Base-by-base conservation (phyloP, 2,113 vertebrate genomes). In the Cyanoliseus patagonus region DNA sequence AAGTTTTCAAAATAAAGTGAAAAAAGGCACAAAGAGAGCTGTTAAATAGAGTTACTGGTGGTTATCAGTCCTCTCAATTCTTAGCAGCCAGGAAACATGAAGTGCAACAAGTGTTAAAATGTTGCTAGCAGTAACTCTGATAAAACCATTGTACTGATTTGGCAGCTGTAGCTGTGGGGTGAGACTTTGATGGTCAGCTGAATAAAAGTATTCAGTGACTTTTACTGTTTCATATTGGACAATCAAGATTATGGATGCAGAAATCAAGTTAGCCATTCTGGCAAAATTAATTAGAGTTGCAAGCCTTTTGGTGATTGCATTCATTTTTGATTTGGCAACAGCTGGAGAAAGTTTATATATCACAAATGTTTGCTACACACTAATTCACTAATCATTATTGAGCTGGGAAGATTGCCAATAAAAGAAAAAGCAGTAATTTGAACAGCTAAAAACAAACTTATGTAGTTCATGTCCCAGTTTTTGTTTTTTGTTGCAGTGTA, bases 371-470 rank as follows among this genome's bases (percentile, higher is more conserved):
- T 93, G 53, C 69, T 68, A 25, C 88, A 87, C 74, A 77, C 42
- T 61, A 96, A 93, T 86, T 95, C 37, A 17, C 53, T 83, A 94
- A 93, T 92, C 49, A n/a, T 90, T 94, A 79, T 55, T 85, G 69
- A 89, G 42, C 83, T 77, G 84, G 92, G 90, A 96, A 94, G 41
- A 41, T 35, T 9, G 69, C 86, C 92, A 94, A 31, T 37, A 63
- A 52, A 93, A 88, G 39, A 86, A 92, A 92, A 91, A 81, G 4
- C 30, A 66, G 39, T 7, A 39, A 70, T 81, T 94, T 87, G 33
- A 46, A 73, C 41, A 74, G 41, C 51, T 92, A 47, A 90, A 91
- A 93, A 78, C 8, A 83, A 47, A 59, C 4, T 61, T 39, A n/a
- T 1, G 27, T 53, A 46, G 76, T 44, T 72, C 24, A 28, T 67